phyloP scores from a whole-genome alignment of 2,888 invertebrate genomes.

The Campaea margaritaria region DNA sequence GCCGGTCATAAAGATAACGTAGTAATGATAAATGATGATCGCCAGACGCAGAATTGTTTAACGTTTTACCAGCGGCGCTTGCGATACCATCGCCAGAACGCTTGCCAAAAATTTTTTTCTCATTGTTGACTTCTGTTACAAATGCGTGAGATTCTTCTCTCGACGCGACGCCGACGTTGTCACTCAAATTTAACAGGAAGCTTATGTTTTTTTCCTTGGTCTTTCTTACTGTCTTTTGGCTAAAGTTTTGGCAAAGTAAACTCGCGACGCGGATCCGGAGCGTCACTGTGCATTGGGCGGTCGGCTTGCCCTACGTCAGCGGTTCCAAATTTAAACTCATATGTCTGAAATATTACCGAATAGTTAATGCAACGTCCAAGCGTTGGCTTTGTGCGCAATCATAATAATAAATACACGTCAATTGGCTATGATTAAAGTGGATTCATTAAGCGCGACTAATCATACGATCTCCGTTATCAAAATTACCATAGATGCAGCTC shows the following conservation, averaged over 20 bases:
- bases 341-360: slow-evolving; percentile 61
- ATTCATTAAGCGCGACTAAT: slow-evolving; percentile 35
- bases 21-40: slow-evolving; percentile 63
- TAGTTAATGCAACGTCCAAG: slow-evolving; percentile 61
- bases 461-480: slow-evolving; percentile 14
- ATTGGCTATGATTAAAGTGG: slow-evolving; percentile 23
- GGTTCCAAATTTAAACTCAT: slow-evolving; percentile 72
- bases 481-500: slow-evolving; percentile 24
- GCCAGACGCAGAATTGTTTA: slow-evolving; percentile 53
- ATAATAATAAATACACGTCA: slow-evolving; percentile 24
- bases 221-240: slow-evolving; percentile 46
- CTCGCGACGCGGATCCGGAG: slow-evolving; percentile 9
- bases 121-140: slow-evolving; percentile 68
- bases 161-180: slow-evolving; percentile 55
- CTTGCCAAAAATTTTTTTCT: slow-evolving; percentile 79
- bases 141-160: slow-evolving; percentile 60
- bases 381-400: slow-evolving; percentile 41
- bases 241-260: slow-evolving; percentile 34
- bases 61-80: slow-evolving; percentile 61
- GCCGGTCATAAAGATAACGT: slow-evolving; percentile 56
- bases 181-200: slow-evolving; percentile 65
- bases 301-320: slow-evolving; percentile 62
- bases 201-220: slow-evolving; percentile 50
- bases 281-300: slow-evolving; percentile 53
- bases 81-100: slow-evolving; percentile 51